Base-by-base conservation (phyloP, 2,797 vertebrate species). In the Anguilla obscura region DNA sequence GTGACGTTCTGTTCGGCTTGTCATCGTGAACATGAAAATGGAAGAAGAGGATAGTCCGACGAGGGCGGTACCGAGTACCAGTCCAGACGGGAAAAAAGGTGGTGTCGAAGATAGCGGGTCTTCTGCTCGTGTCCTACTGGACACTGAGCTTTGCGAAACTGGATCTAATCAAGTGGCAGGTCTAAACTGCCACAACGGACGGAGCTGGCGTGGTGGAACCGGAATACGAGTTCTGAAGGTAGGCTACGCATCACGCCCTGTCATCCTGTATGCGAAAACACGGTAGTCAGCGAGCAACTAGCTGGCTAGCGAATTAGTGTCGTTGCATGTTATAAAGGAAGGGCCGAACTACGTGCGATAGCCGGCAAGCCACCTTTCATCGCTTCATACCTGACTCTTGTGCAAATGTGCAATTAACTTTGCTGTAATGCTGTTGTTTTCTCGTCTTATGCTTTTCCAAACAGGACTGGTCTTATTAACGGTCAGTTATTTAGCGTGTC, bases 201-300 rank as follows among this genome's bases (percentile, higher is more conserved):
- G 93, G 0, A 93, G 93, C 90, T 91, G 92, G 91, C 94, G 92
- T 7, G 93, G 93, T 86, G 94, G 92, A 40, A 94, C 96, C 5
- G 96, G 96, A 89, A 96, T 97, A 91, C 95, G 96, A 80, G 96
- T 97, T 90, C 90, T 97, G 88, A 97, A 97, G 96, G 96, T 93
- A 92, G 27, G 80, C 58, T 56, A 6, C 45, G n/a, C 4, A 86
- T 52, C 30, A 40, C 8, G 16, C n/a, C 60, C 6, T 48, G 82
- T 52, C 45, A 14, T 48, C n/a, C 21, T 48, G n/a, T 27, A 33
- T 16, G 54, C 30, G 86, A 56, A 9, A 21, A 36, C 18, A 74
- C 66, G 30, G 30, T 36, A 52, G 56, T 52, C 56, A 58, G 14
- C 52, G 9, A 86, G 48, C 52, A 66, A 50, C 66, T 50, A 69